Base-by-base conservation (phyloP, 1,140 invertebrate species). In the Drosophila rufa region DNA sequence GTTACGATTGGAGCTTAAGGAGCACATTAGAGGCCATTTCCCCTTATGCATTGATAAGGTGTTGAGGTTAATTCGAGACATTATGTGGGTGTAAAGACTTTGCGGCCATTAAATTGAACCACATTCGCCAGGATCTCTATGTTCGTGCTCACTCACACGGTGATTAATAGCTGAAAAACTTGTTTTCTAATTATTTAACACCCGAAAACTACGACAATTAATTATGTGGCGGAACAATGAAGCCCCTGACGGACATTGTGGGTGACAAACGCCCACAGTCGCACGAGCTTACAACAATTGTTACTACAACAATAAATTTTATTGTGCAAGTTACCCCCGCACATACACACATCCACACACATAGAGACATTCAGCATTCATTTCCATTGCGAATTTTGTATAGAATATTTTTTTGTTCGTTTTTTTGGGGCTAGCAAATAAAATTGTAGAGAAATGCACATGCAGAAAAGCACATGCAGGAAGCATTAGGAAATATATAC, bases 101-200 rank as follows among this genome's bases (percentile, higher is more conserved):
- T 27, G 8, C 40, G 47, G 47, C 58, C 43, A 79, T 87, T 62
- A 69, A 79, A 73, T 68, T 46, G 62, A 56, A 74, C 38, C 51
- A 55, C 50, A 65, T 12, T 25, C 12, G 19, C 57, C n/a, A n/a
- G n/a, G n/a, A n/a, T n/a, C n/a, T n/a, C 36, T 62, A 47, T 59
- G 55, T 42, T 66, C 33, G 30, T 25, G 33, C 64, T 38, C 56
- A 47, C 47, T 75, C 79, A 40, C 53, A 56, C 71, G 62, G 82
- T 90, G 85, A 90, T 90, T 90, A 90, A 90, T 90, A 67, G 71
- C 79, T 51, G 78, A 78, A 84, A 85, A 90, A 91, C 82, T 90
- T 85, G 85, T 90, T 90, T 90, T 90, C 85, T 90, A 90, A 90
- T 90, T 90, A 90, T 90, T 90, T 90, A 90, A 90, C 85, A 85